Evolutionary conservation across 2,113 vertebrate species (phyloP).

Genomic region (Ictalurus punctatus): DNA sequence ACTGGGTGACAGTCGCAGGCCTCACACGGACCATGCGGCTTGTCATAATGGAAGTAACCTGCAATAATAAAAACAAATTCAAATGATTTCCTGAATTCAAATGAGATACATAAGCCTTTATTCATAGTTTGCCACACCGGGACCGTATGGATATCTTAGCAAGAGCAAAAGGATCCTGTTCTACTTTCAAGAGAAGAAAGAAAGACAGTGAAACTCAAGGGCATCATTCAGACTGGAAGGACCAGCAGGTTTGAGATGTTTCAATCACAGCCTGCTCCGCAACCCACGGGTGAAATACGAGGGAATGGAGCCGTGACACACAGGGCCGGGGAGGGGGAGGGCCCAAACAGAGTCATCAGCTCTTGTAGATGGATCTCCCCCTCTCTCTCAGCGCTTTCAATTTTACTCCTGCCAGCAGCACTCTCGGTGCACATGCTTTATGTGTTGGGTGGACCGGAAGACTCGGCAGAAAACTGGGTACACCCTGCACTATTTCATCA

Average conservation of each 20-base stretch:
- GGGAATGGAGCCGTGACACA: constrained; percentile 10
- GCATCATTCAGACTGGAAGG: constrained; percentile 52
- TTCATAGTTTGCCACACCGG: not conserved
- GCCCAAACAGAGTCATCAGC: constrained; percentile 57
- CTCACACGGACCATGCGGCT: constrained; percentile 67
- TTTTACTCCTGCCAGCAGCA: constrained; percentile 58
- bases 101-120: not conserved
- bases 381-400: constrained; percentile 55
- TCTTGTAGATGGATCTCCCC: constrained; percentile 51
- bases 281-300: constrained; percentile 52
- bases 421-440: constrained; percentile 59
- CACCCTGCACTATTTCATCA: constrained; percentile 38
- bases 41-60: constrained; percentile 81
- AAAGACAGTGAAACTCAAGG: constrained; percentile 40
- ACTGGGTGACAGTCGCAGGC: constrained; percentile 81
- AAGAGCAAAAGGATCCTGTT: constrained; percentile 30
- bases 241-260: constrained; percentile 55
- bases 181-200: constrained; percentile 34
- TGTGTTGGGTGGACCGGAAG: constrained; percentile 43
- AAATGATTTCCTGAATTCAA: not conserved
- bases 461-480: constrained; percentile 30
- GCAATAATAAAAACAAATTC: constrained; percentile 8
- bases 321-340: not conserved
- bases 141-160: constrained; percentile 3
- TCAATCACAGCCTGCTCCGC: constrained; percentile 55